Conservation (phyloP, 2,888 invertebrate genomes). For the Sesia apiformis region DNA sequence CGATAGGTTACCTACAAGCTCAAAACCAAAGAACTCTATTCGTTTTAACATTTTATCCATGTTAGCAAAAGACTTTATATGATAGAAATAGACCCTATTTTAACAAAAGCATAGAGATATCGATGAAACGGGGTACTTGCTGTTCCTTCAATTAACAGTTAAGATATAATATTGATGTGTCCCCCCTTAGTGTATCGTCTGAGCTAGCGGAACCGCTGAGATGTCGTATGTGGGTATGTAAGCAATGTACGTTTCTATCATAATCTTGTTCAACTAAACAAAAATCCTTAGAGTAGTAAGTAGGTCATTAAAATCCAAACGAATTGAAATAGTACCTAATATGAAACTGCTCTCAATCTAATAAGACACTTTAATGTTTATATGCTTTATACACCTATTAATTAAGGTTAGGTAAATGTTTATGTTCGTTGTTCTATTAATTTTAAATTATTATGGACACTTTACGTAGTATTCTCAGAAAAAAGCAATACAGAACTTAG, state of each 20-base stretch:
- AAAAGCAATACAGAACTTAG: constrained; percentile 32
- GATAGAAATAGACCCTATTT: too few species aligned
- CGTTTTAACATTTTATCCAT: too few species aligned
- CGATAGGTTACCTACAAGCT: too few species aligned
- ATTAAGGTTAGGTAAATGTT: background rate
- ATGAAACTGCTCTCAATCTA: too few species aligned
- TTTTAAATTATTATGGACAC: background rate
- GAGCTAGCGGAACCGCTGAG: constrained; percentile 23
- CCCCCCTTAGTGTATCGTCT: constrained; percentile 17
- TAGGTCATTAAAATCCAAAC: too few species aligned
- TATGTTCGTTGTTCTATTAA: background rate
- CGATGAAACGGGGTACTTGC: constrained; percentile 31
- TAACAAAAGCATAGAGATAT: constrained; percentile 1
- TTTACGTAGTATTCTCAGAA: constrained; percentile 28
- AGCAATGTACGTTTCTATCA: too few species aligned
- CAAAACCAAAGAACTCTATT: too few species aligned
- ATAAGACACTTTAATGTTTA: background rate
- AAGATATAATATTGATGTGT: constrained; percentile 19
- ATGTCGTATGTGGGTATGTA: background rate
- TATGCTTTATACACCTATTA: background rate
- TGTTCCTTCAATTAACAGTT: constrained; percentile 22
- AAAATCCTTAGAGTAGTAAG: too few species aligned
- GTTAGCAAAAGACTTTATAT: too few species aligned
- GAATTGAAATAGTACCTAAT: too few species aligned
- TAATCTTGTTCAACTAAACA: too few species aligned